Base-by-base conservation (phyloP, 2,113 vertebrate species). In the Mormoops blainvillei region DNA sequence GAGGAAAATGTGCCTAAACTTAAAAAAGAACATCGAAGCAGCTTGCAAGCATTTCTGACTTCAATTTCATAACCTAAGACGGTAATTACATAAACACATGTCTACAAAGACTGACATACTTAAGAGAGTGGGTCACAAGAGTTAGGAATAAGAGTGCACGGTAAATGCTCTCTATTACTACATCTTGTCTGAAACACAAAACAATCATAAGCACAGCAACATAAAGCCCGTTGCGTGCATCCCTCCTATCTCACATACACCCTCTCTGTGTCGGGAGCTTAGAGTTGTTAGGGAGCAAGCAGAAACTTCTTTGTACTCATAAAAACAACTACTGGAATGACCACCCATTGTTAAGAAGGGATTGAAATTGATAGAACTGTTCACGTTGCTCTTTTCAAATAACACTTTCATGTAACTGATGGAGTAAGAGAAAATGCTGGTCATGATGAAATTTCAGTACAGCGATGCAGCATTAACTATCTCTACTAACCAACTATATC, bases 1-100 rank as follows among this genome's bases (percentile, higher is more conserved):
- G 78, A 91, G n/a, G n/a, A 94, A 95, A 94, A 93, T 89, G 24
- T 94, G 18, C 84, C 65, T 94, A 41, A 94, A 76, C 22, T 88
- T 83, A 50, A 91, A 76, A 76, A 93, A 56, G 33, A 95, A 70
- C 38, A 87, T 52, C 10, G 28, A 87, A 87, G 41, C 74, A 95
- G 92, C n/a, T 74, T 82, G 36, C 65, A 96, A 92, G 16, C 45
- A 85, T 38, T 95, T 10, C 33, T 13, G 20, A 89, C 15, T 84
- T 94, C 31, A 87, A 26, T 84, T 97, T 93, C 16, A 61, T 61
- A 94, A 54, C 43, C 41, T 45, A 28, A 58, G 45, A 87, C 4
- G 41, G 7, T 76, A 67, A 36, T 77, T 92, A 92, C 94, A n/a
- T 43, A 96, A 83, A 50, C 45, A 83, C 38, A 80, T 80, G 38